Evolutionary conservation across 1,140 invertebrate genomes (phyloP), one percentile per base, ranked within the genome.

Genomic region (Zaprionus taronus): DNA sequence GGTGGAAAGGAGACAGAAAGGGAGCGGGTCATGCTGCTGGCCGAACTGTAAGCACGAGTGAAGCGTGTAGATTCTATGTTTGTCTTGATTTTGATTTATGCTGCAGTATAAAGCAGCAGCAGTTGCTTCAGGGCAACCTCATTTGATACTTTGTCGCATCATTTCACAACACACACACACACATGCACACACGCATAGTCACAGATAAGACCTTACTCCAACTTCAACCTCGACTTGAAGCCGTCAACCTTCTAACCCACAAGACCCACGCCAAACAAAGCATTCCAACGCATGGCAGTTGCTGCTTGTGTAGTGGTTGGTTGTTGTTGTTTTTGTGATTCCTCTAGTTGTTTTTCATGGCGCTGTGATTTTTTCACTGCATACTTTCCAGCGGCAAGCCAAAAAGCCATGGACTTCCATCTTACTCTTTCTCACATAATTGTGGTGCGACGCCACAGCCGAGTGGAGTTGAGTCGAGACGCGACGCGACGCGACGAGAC

Each of bases 81-180:
- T 76, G 83, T 75, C 79, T 89, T 89, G 81, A 89, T 89, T 89
- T 89, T 89, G 84, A 89, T 89, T 89, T 89, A 89, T 89, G 84
- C 90, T 89, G 85, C 84, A 90, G 81, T 80, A 89, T 81, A 78
- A 73, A 89, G 68, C 58, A 72, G 64, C 58, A 72, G 53, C 72
- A 71, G 53, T 72, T 60, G 68, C 73, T 65, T 58, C 26, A 53
- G 68, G 77, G 65, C 78, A 87, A 90, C 84, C 84, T 84, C 79
- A 84, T 90, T 90, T 90, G 75, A 79, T 89, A 84, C 85, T 89
- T 90, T 90, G 85, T 81, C 84, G 84, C 85, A 90, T 89, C 84
- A 90, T 90, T 89, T 84, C 85, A 72, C 85, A 76, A 72, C 64
- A 81, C 47, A 57, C 49, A 72, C 53, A 69, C 62, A 58, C n/a